Evolutionary conservation across 2,797 vertebrate species (phyloP).

Genomic region (Lepus oiostolus): DNA sequence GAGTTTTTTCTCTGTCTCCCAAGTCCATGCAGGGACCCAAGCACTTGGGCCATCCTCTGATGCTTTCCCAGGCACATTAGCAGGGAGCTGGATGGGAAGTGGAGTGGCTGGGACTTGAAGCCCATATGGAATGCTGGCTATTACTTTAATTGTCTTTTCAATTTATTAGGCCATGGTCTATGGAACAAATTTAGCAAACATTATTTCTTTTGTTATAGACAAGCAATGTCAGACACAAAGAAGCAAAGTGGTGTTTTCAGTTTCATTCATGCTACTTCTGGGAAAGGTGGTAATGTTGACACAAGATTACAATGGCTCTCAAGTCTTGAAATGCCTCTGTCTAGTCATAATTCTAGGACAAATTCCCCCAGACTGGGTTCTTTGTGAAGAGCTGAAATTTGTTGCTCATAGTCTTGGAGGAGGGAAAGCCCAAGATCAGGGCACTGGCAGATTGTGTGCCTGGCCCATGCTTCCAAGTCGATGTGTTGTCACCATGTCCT

Average conservation of each 20-base stretch:
- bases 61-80: too few relatives aligned
- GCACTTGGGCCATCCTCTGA: too few relatives aligned
- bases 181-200: neutral
- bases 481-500: neutral
- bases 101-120: too few relatives aligned
- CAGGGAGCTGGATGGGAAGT: too few relatives aligned
- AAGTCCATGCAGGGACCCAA: too few relatives aligned
- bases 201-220: neutral
- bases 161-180: neutral
- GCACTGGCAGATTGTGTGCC: neutral
- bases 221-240: neutral
- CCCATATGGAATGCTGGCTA: neutral
- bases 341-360: neutral
- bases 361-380: neutral
- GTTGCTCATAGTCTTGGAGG: neutral
- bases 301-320: neutral
- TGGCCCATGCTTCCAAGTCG: neutral
- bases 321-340: neutral
- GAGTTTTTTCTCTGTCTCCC: too few relatives aligned
- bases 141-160: slow-evolving; percentile 31
- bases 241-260: neutral
- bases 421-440: neutral
- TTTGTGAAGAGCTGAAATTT: neutral
- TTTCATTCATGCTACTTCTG: neutral
- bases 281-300: neutral